phyloP scores from a whole-genome alignment of 2,113 vertebrate genomes.

The Galbula dea region DNA sequence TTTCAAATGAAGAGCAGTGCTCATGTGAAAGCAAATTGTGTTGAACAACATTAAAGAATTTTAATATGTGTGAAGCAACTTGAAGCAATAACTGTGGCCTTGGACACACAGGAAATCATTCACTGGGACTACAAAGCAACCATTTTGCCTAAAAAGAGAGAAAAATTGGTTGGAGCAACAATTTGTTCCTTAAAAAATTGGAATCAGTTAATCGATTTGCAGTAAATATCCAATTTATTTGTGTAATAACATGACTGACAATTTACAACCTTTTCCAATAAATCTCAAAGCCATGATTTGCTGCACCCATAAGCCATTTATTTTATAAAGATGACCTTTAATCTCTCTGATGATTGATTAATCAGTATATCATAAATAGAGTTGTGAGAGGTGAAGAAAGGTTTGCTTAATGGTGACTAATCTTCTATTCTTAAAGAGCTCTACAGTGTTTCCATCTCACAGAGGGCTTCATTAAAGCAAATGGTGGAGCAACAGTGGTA shows the following conservation, averaged over 20 bases:
- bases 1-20: background rate
- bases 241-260: conserved; percentile 69
- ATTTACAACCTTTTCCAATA: conserved; percentile 70
- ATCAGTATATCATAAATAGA: conserved; percentile 67
- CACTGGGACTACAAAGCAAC: conserved; percentile 31
- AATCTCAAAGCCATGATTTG: conserved; percentile 69
- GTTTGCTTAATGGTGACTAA: background rate
- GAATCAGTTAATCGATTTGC: conserved; percentile 72
- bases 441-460: background rate
- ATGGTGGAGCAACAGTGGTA: background rate
- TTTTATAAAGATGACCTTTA: conserved; percentile 69
- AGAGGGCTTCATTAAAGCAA: background rate
- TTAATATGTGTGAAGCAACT: conserved; percentile 4
- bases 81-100: conserved; percentile 49
- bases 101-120: conserved; percentile 38
- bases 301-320: conserved; percentile 54
- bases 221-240: conserved; percentile 74
- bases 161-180: conserved; percentile 62
- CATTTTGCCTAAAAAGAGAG: conserved; percentile 47
- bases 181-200: conserved; percentile 58
- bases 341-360: conserved; percentile 70
- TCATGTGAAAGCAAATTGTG: conserved; percentile 20
- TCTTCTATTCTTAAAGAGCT: conserved; percentile 13
- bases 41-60: background rate
- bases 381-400: conserved; percentile 3